Percentiles rank a stretch among this genome's conserved stretches.
phyloP scores from a whole-genome alignment of 2,888 invertebrate genomes.

The Melinaea marsaeus region DNA sequence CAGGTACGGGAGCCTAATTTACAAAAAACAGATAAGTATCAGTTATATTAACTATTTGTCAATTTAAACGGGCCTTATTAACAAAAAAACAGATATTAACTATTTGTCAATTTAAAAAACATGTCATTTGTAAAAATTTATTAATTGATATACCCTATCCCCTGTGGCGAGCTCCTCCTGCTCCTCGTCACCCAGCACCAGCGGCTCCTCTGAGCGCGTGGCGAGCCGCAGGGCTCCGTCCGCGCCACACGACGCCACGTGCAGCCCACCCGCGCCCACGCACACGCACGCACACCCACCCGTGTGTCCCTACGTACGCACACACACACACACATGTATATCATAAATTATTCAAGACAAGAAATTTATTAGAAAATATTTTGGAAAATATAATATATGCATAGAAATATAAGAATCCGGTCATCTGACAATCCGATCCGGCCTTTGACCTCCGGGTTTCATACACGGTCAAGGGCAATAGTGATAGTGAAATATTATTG shows the following conservation, averaged over 20 bases:
- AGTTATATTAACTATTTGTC: not conserved
- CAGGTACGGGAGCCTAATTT: constrained; percentile 79
- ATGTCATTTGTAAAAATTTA: not conserved
- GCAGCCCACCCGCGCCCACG: constrained; percentile 89
- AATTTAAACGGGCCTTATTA: no score
- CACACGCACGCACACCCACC: constrained; percentile 87
- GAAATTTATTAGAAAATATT: not conserved
- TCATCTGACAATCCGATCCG: no score
- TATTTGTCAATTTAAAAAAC: not conserved
- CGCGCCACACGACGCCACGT: constrained; percentile 87
- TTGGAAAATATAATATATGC: no score
- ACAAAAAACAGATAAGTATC: constrained; percentile 11
- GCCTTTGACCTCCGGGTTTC: no score
- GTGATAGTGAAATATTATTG: no score
- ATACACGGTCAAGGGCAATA: no score
- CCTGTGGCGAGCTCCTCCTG: constrained; percentile 89
- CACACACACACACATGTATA: not conserved
- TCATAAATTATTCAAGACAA: not conserved
- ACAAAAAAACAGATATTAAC: constrained; percentile 8
- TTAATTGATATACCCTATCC: constrained; percentile 61
- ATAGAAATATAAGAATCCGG: no score
- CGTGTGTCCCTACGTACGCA: constrained; percentile 82
- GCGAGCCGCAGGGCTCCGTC: constrained; percentile 93
- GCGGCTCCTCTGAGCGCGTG: constrained; percentile 90
- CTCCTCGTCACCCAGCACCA: constrained; percentile 95